Conservation (phyloP, 2,113 vertebrate species). For the Donacobius atricapilla region DNA sequence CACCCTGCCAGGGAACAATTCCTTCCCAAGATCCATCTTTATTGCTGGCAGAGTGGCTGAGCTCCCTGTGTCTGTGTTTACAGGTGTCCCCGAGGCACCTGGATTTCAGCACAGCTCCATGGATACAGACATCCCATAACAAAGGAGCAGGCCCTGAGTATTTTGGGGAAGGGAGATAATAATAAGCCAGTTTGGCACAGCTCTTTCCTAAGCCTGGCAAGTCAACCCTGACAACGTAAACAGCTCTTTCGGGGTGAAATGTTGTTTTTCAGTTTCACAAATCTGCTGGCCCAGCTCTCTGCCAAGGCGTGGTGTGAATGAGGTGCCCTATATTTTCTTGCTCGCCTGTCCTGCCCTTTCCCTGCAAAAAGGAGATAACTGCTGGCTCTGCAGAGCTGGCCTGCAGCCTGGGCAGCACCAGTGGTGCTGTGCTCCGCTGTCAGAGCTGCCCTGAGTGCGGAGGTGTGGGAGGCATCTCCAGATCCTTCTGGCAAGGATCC, state of each 20-base stretch:
- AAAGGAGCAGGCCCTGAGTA: not conserved
- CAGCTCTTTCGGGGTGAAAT: not conserved
- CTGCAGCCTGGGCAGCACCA: not conserved
- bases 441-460: not conserved
- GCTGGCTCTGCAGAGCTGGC: not conserved
- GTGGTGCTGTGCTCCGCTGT: accelerated
- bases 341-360: not conserved
- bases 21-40: not conserved
- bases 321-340: not conserved
- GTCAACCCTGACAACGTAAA: not conserved
- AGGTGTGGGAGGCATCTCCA: not conserved
- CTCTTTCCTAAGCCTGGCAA: not conserved
- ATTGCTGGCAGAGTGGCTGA: not conserved
- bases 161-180: not conserved
- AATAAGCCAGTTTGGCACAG: not conserved
- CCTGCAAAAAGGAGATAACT: not conserved
- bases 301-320: not conserved
- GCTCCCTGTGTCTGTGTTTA: not conserved
- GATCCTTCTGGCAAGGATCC: not conserved
- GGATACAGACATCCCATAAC: not conserved
- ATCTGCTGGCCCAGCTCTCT: not conserved
- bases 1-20: not conserved
- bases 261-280: not conserved
- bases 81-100: not conserved
- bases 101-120: not conserved